These are phyloP conservation scores for Tuberolachnus salignus DNA, from an alignment of 2,888 invertebrate genomes.

Conservation along the genomic window DNA sequence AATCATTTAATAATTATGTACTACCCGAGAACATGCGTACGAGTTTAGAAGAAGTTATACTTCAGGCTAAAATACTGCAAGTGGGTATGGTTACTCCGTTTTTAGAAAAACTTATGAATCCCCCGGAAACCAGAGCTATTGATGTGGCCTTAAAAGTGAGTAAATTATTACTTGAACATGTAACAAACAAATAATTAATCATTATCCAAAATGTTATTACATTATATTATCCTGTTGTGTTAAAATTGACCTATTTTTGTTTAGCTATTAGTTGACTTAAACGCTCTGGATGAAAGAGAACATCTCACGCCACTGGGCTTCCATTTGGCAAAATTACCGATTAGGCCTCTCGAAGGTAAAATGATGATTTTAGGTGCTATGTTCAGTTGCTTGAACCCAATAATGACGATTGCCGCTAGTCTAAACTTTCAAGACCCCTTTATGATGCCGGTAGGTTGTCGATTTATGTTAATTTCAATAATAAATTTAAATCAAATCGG, in stretches of 20 bases:
- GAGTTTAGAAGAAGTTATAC: slow-evolving; percentile 82
- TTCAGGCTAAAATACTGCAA: slow-evolving; percentile 79
- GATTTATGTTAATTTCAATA: too few species aligned
- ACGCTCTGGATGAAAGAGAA: slow-evolving; percentile 77
- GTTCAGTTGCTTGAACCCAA: slow-evolving; percentile 88
- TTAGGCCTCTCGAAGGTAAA: slow-evolving; percentile 90
- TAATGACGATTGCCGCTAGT: slow-evolving; percentile 84
- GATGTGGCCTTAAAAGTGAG: slow-evolving; percentile 68
- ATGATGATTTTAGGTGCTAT: slow-evolving; percentile 85
- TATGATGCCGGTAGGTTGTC: slow-evolving; percentile 70
- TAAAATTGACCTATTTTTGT: slow-evolving; percentile 35
- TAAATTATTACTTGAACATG: neutral
- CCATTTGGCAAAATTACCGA: slow-evolving; percentile 84
- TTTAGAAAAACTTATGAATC: slow-evolving; percentile 74
- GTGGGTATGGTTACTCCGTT: slow-evolving; percentile 73
- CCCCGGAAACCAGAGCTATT: slow-evolving; percentile 74
- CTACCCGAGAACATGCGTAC: slow-evolving; percentile 83
- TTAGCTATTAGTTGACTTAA: slow-evolving; percentile 66
- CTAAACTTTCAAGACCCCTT: slow-evolving; percentile 88
- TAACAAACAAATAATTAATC: too few species aligned
- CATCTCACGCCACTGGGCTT: slow-evolving; percentile 86
- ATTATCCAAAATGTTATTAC: too few species aligned
- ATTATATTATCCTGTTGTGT: too few species aligned
- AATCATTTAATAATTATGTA: slow-evolving; percentile 70
- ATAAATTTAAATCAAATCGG: slow-evolving; percentile 7